phyloP scores from a whole-genome alignment of 2,113 vertebrate species.

The Pelecanoides urinatrix region DNA sequence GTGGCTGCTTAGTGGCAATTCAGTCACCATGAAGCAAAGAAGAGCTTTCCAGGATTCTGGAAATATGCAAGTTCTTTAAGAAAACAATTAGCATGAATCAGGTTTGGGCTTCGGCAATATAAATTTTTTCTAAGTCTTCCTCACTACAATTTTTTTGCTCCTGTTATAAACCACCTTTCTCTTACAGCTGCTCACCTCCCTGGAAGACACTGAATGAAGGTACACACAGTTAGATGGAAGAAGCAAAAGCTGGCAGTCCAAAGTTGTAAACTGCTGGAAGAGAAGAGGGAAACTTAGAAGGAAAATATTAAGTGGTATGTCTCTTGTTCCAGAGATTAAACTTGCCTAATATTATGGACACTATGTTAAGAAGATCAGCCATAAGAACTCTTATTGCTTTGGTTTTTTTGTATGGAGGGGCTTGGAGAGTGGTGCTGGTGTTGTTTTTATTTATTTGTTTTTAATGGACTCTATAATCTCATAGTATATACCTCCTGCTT shows the following conservation, averaged over 20 bases:
- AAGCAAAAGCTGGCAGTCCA: background rate
- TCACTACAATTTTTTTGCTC: background rate
- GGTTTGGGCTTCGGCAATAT: background rate
- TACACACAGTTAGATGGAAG: background rate
- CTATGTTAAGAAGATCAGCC: background rate
- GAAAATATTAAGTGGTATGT: background rate
- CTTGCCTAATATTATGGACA: background rate
- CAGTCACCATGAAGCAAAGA: background rate
- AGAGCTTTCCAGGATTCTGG: background rate
- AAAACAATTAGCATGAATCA: background rate
- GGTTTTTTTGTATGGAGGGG: background rate
- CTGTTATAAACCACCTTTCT: background rate
- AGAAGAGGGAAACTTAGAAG: background rate
- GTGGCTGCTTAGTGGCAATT: background rate
- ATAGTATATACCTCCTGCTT: background rate
- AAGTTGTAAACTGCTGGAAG: background rate
- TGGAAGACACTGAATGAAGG: fast-evolving
- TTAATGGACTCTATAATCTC: background rate
- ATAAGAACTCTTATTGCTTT: background rate
- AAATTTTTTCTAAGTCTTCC: background rate
- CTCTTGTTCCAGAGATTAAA: background rate
- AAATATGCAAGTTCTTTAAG: background rate
- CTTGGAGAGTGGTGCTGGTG: background rate
- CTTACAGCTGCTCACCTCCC: background rate
- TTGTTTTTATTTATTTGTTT: background rate